Evolutionary conservation across 2,797 vertebrate species (phyloP).

Genomic region (Allobates femoralis): DNA sequence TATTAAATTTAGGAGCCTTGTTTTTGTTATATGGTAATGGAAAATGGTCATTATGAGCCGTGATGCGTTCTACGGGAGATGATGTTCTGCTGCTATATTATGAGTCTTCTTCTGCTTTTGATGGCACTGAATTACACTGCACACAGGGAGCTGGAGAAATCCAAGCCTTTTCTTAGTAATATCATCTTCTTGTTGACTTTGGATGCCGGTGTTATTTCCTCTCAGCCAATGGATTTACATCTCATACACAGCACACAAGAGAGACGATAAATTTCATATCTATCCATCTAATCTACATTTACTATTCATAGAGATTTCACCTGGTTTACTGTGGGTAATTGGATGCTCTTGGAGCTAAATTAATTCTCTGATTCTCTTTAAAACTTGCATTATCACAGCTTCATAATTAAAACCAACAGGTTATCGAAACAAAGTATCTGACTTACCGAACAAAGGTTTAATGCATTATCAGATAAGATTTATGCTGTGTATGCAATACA

Average conservation of each 20-base stretch:
- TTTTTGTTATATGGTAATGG: conserved; percentile 32
- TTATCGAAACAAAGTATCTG: conserved; percentile 54
- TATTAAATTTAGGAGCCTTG: background rate
- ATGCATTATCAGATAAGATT: conserved; percentile 13
- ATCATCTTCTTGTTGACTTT: conserved; percentile 61
- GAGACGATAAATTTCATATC: conserved; percentile 59
- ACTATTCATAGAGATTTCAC: conserved; percentile 62
- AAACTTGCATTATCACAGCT: conserved; percentile 53
- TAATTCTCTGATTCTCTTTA: conserved; percentile 56
- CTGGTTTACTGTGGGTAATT: conserved; percentile 63
- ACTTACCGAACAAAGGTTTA: conserved; percentile 29
- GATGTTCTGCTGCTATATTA: conserved; percentile 9
- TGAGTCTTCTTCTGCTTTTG: conserved; percentile 5
- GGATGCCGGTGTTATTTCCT: conserved; percentile 50
- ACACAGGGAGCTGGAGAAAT: conserved; percentile 28
- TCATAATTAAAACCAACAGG: conserved; percentile 61
- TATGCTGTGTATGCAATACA: background rate
- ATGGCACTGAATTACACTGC: conserved; percentile 8
- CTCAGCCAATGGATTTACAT: conserved; percentile 54
- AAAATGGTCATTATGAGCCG: conserved; percentile 9
- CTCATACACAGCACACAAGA: conserved; percentile 34
- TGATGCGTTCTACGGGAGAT: conserved; percentile 9
- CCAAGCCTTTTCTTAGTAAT: conserved; percentile 33
- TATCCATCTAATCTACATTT: conserved; percentile 62
- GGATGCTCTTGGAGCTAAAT: conserved; percentile 58